Base-by-base conservation (phyloP, 1,140 invertebrate genomes). In the Antheraea mylitta region DNA sequence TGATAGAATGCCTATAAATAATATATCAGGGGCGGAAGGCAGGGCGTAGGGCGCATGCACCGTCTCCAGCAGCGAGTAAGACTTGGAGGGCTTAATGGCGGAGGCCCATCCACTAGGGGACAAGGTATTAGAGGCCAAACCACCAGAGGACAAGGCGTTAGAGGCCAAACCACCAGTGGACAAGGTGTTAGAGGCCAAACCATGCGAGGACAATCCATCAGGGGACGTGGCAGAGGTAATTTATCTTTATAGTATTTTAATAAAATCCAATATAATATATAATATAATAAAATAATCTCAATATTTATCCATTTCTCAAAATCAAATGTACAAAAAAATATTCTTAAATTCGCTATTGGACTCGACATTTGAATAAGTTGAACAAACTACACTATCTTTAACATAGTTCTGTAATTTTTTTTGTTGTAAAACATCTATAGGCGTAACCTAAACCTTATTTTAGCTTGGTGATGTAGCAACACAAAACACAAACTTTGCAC, bases 181-280 rank as follows among this genome's bases (percentile, higher is more conserved):
- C 11, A 61, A 38, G 69, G 58, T 9, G 45, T 16, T n/a, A 1
- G 45, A 13, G 11, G 45, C 13, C 45, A 53, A n/a, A 9, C 45
- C 16, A 5, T n/a, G 1, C 9, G 45, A n/a, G 45, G 45, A 53
- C 45, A 53, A 0, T 30, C 19, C 0, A 13, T 11, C 7, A 63
- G 61, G 16, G 61, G 61, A 36, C 61, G 61, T 36, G 61, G 61
- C 4, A 63, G 61, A 63, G 61, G 61, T 30, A 60, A 53, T n/a
- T 8, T 42, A 4, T 42, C 11, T 9, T 38, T 38, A 6, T 6
- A 6, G 5, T 58, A 58, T n/a, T 19, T 18, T 11, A 11, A 58
- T 16, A 8, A 7, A 58, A 7, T 16, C 7, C 58, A n/a, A n/a
- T n/a, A n/a, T n/a, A n/a, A n/a, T n/a, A n/a, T n/a, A n/a, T n/a